phyloP scores from a whole-genome alignment of 2,888 invertebrate species.

The Nasonovia ribisnigri region DNA sequence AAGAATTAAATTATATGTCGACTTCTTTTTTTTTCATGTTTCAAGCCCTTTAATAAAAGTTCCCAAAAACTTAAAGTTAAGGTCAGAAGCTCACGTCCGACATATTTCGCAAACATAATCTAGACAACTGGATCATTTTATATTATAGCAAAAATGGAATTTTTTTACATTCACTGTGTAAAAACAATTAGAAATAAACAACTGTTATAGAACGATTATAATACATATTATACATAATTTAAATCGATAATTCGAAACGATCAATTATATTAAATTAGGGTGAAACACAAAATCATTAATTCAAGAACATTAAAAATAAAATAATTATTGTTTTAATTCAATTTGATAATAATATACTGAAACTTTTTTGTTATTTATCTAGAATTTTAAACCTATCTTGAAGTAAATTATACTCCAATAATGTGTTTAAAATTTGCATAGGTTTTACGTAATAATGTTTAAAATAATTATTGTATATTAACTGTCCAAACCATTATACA shows the following conservation, averaged over 20 bases:
- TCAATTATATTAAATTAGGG: neutral
- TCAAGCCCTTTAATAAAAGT: conserved; percentile 49
- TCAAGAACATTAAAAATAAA: neutral
- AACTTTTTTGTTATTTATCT: neutral
- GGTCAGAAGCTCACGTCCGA: neutral
- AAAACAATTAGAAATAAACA: neutral
- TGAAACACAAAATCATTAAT: neutral
- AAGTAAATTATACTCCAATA: neutral
- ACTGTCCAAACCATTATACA: neutral
- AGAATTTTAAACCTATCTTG: neutral
- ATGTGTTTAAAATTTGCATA: neutral
- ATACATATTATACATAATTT: neutral
- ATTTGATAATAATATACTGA: neutral
- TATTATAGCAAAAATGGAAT: neutral
- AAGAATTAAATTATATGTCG: conserved; percentile 52
- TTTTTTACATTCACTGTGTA: neutral
- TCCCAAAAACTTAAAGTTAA: conserved; percentile 36
- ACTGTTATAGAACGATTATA: too few relatives aligned
- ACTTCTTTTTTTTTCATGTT: conserved; percentile 5
- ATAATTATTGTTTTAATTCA: neutral
- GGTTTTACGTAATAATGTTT: neutral
- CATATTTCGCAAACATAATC: conserved; percentile 16
- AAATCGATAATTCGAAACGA: neutral
- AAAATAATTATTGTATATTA: neutral
- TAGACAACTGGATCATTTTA: conserved; percentile 23